These are phyloP conservation scores for Diloba caeruleocephala DNA, from an alignment of 2,888 invertebrate species.

Conservation along the genomic window DNA sequence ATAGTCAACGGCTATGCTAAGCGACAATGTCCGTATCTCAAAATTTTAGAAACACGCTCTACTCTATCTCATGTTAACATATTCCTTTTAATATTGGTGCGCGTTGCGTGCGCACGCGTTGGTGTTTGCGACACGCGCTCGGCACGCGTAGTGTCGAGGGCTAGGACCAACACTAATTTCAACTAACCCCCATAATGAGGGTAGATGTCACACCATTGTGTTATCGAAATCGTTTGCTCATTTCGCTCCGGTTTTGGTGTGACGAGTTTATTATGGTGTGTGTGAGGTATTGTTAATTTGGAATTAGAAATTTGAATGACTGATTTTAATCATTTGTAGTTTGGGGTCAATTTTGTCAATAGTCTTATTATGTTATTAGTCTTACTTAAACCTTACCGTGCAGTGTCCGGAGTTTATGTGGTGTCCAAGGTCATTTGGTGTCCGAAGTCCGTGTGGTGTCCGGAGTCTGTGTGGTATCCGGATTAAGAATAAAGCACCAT, in stretches of 20 bases:
- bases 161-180: slow-evolving; percentile 63
- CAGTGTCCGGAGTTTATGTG: no score
- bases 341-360: neutral
- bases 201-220: slow-evolving; percentile 54
- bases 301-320: slow-evolving; percentile 9
- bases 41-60: slow-evolving; percentile 41
- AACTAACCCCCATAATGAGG: slow-evolving; percentile 59
- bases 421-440: no score
- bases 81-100: slow-evolving; percentile 79
- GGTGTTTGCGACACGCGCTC: slow-evolving; percentile 69
- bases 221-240: slow-evolving; percentile 71
- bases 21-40: neutral
- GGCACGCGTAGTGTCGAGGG: slow-evolving; percentile 74
- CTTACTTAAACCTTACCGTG: no score
- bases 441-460: no score
- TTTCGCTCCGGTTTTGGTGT: slow-evolving; percentile 61
- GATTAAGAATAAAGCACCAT: no score
- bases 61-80: slow-evolving; percentile 66
- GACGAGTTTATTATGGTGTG: slow-evolving; percentile 56
- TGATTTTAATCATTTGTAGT: slow-evolving; percentile 2
- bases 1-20: no score
- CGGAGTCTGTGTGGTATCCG: no score
- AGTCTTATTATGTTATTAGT: no score
- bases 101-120: slow-evolving; percentile 77
- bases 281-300: slow-evolving; percentile 20